A percentile compares a stretch with the other conserved stretches of the same genome.
Evolutionary conservation across 2,888 invertebrate genomes (phyloP).

Genomic region (Criorhina ranunculi): DNA sequence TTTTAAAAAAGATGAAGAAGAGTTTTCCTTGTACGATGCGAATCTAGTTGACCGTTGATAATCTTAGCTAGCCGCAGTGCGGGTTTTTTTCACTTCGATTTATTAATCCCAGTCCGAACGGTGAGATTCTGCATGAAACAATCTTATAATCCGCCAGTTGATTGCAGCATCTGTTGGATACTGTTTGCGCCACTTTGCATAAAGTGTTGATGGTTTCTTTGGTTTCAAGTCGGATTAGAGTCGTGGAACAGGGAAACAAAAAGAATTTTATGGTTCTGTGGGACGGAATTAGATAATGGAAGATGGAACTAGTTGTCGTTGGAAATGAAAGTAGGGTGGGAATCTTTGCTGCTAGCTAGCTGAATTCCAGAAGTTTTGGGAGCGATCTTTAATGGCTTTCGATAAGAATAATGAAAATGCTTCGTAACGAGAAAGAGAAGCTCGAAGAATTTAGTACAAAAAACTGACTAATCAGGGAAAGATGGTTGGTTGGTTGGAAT

Average conservation of each 20-base stretch:
- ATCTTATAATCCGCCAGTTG: constrained; percentile 40
- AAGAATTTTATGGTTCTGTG: background rate
- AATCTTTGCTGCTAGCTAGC: too few relatives aligned
- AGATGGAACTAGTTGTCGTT: background rate
- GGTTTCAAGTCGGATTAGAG: constrained; percentile 15
- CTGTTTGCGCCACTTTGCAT: constrained; percentile 45
- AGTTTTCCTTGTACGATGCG: constrained; percentile 19
- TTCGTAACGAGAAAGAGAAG: too few relatives aligned
- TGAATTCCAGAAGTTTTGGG: too few relatives aligned
- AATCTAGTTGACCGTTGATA: constrained; percentile 38
- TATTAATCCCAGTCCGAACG: constrained; percentile 30
- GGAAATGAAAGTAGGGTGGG: background rate
- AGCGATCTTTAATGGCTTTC: too few relatives aligned
- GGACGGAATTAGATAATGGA: background rate
- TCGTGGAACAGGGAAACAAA: background rate
- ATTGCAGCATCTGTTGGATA: constrained; percentile 44
- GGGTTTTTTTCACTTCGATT: constrained; percentile 39
- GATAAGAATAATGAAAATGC: too few relatives aligned
- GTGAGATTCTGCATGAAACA: constrained; percentile 23
- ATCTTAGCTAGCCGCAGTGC: constrained; percentile 37
- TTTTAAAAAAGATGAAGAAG: constrained; percentile 26
- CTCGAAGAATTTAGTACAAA: too few relatives aligned
- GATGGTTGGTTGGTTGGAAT: too few relatives aligned
- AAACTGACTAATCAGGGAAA: too few relatives aligned
- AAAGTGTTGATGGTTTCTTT: constrained; percentile 43